phyloP scores from a whole-genome alignment of 2,113 vertebrate species.

The Lutjanus erythropterus region DNA sequence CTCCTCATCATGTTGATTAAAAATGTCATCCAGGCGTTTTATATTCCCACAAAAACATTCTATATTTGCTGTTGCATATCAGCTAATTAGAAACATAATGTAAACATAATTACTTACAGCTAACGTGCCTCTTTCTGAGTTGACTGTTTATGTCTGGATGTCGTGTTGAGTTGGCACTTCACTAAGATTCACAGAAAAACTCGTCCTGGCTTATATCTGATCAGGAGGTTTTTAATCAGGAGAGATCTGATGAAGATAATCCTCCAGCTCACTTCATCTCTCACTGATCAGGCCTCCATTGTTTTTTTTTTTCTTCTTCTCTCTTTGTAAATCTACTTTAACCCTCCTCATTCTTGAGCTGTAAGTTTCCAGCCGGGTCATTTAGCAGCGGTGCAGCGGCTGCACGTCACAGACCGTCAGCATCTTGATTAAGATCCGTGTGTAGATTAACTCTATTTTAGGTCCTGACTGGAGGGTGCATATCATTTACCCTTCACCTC shows the following conservation, averaged over 20 bases:
- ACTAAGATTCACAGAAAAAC: background rate
- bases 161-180: no score
- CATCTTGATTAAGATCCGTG: background rate
- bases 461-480: background rate
- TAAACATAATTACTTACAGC: no score
- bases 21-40: no score
- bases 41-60: no score
- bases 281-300: background rate
- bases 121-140: no score
- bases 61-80: no score
- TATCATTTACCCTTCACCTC: background rate
- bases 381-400: background rate
- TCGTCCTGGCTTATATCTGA: background rate
- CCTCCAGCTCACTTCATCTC: background rate
- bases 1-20: no score
- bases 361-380: background rate
- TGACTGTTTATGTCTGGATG: no score
- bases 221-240: background rate
- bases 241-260: background rate
- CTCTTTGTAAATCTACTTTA: background rate
- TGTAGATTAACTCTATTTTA: constrained; percentile 1
- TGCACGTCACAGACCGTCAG: background rate
- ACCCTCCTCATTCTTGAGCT: background rate
- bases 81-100: no score
- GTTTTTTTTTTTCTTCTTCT: no score